Conservation (phyloP, 2,888 invertebrate species). For the Coleophora flavipennella region DNA sequence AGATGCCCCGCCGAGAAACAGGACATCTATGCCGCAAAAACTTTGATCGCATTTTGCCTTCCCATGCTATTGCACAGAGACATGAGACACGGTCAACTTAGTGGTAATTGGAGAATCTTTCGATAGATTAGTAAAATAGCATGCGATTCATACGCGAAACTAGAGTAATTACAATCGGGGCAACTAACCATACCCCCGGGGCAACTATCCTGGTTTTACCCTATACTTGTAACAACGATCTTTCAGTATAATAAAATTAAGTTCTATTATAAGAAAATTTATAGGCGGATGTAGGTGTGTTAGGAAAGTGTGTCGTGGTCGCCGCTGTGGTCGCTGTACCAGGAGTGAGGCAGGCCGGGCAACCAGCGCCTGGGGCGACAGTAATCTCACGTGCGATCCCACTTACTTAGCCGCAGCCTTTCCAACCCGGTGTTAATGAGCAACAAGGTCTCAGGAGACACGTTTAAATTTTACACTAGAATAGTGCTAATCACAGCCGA, state of each 20-base stretch:
- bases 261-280: conserved; percentile 31
- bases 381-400: conserved; percentile 38
- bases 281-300: conserved; percentile 48
- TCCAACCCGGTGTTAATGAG: conserved; percentile 26
- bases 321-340: conserved; percentile 27
- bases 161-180: no score
- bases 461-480: background rate
- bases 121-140: no score
- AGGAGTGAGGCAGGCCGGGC: conserved; percentile 24
- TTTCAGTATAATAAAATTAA: conserved; percentile 28
- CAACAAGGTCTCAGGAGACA: conserved; percentile 8
- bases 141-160: no score
- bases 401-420: conserved; percentile 22
- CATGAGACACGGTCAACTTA: no score
- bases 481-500: background rate
- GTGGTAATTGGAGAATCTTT: no score
- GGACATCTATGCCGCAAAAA: no score
- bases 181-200: no score
- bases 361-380: conserved; percentile 31
- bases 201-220: no score
- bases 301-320: conserved; percentile 58
- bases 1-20: no score
- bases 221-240: conserved; percentile 3
- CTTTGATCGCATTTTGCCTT: no score
- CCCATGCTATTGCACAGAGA: no score